phyloP scores from a whole-genome alignment of 1,140 invertebrate species.

The Euschistus heros region DNA sequence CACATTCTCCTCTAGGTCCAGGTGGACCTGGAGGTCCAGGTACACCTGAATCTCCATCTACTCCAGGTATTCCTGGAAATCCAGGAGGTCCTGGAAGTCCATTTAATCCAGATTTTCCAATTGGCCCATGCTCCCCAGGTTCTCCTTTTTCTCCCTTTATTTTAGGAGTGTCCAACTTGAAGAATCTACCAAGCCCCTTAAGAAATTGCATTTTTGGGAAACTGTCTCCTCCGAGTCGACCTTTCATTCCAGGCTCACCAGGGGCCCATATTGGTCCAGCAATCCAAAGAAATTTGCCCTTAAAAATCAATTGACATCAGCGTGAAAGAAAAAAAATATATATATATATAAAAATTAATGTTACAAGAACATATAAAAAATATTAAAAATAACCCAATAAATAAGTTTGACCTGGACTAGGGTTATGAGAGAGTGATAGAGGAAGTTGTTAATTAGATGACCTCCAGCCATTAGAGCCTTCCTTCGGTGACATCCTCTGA shows the following conservation, averaged over 20 bases:
- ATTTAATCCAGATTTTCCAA: no score
- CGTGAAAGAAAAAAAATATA: no score
- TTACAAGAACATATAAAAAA: neutral
- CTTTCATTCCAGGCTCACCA: no score
- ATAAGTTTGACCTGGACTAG: neutral
- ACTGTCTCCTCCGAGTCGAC: no score
- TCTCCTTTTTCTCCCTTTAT: conserved; percentile 38
- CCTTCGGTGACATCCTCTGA: conserved; percentile 2
- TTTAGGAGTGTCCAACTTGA: no score
- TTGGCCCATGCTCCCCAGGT: conserved; percentile 37
- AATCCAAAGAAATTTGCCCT: no score
- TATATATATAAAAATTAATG: no score
- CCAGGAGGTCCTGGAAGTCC: conserved; percentile 16
- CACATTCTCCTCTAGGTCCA: no score
- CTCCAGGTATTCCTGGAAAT: neutral
- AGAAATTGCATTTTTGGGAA: no score
- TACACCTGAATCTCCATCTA: neutral
- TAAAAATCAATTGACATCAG: no score
- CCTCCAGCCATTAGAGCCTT: neutral
- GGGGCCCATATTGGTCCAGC: no score
- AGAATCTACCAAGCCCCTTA: no score
- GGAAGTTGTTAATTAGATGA: neutral
- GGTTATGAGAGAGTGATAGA: neutral
- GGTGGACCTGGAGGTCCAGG: neutral
- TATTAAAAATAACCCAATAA: neutral